Percentiles rank a stretch among this genome's conserved stretches.
Conservation (phyloP, 2,797 vertebrate genomes). For the Oreonectes daqikongensis region DNA sequence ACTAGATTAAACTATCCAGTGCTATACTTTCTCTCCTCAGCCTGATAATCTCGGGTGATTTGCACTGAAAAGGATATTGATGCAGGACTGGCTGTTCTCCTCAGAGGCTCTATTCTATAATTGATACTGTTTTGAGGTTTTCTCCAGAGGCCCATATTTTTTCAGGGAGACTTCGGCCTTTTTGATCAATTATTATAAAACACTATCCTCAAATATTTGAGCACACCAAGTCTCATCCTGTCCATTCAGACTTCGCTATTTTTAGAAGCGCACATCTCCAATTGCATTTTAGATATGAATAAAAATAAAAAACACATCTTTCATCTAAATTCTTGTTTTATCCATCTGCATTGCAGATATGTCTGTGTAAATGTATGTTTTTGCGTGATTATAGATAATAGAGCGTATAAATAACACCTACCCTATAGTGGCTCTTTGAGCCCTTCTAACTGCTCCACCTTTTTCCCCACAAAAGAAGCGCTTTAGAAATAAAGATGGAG, state of each 20-base stretch:
- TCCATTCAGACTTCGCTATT: conserved; percentile 31
- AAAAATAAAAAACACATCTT: not conserved
- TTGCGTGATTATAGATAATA: not conserved
- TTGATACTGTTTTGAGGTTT: conserved; percentile 77
- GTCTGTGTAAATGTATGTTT: not conserved
- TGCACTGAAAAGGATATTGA: conserved; percentile 76
- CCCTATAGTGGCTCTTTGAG: conserved; percentile 10
- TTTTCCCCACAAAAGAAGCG: not conserved
- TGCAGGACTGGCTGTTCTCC: conserved; percentile 72
- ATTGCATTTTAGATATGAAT: conserved; percentile 2
- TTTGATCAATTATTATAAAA: conserved; percentile 79
- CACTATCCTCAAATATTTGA: conserved; percentile 58
- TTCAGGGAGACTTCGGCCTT: conserved; percentile 70
- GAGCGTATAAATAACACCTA: not conserved
- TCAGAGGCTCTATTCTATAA: conserved; percentile 76
- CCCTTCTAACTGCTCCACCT: not conserved
- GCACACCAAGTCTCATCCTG: conserved; percentile 61
- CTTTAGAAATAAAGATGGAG: conserved; percentile 8
- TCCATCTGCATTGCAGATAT: not conserved
- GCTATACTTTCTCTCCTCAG: conserved; percentile 66
- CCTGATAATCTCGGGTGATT: conserved; percentile 73
- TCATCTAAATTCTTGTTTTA: not conserved
- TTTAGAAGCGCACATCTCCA: not conserved
- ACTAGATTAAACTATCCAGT: conserved; percentile 64
- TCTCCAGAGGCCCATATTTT: conserved; percentile 56